Percentiles rank a stretch among this genome's conserved stretches.
Conservation (phyloP, 2,797 vertebrate species). For the Hipposideros larvatus region DNA sequence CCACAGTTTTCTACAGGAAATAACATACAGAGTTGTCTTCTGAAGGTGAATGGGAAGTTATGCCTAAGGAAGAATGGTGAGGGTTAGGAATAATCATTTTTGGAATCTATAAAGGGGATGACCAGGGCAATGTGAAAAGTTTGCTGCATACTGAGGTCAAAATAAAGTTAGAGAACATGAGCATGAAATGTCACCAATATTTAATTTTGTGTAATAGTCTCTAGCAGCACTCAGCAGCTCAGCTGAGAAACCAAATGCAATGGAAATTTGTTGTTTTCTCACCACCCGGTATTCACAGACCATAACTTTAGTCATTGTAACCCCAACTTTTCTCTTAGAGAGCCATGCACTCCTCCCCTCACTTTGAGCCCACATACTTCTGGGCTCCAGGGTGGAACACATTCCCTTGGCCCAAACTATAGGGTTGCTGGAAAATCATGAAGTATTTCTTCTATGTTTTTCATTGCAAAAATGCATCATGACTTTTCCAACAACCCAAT, state of each 20-base stretch:
- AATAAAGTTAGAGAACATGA: not conserved
- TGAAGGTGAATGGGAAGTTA: not conserved
- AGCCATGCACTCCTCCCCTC: not conserved
- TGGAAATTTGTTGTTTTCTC: not conserved
- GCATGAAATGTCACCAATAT: not conserved
- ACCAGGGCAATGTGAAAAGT: not conserved
- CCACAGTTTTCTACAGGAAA: not conserved
- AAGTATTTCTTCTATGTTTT: too few relatives aligned
- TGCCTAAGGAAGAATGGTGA: not conserved
- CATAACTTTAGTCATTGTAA: not conserved
- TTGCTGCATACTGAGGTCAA: not conserved
- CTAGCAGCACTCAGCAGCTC: not conserved
- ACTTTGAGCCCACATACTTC: not conserved
- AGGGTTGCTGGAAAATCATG: too few relatives aligned
- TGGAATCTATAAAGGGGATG: not conserved
- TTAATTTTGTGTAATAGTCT: not conserved
- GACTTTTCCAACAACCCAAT: too few relatives aligned
- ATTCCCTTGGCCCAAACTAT: not conserved
- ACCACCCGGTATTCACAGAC: not conserved
- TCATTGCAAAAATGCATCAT: too few relatives aligned
- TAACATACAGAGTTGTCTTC: not conserved
- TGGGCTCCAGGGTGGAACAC: not conserved
- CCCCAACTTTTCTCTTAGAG: not conserved
- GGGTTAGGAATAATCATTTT: not conserved
- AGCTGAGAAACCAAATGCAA: not conserved